Evolutionary conservation across 2,113 vertebrate genomes (phyloP).

Genomic region (Paramisgurnus dabryanus): DNA sequence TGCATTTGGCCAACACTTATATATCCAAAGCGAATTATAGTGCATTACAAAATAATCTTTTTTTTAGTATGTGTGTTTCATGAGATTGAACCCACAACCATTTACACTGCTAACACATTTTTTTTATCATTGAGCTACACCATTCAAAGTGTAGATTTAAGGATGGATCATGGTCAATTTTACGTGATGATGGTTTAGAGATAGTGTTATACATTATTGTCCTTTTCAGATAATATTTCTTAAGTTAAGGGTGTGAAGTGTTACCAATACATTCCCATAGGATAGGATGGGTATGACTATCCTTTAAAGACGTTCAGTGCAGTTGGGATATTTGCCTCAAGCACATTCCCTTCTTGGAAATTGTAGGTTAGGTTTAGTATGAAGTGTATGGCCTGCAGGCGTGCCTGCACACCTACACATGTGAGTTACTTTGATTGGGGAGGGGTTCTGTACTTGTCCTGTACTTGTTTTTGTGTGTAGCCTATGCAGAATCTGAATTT

Average conservation of each 20-base stretch:
- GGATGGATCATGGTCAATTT: too few species aligned
- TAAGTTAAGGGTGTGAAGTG: not conserved
- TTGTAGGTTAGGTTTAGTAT: not conserved
- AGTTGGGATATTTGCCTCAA: slow-evolving; percentile 6
- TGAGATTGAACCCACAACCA: too few species aligned
- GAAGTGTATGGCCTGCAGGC: not conserved
- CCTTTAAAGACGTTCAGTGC: not conserved
- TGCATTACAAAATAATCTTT: too few species aligned
- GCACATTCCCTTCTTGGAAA: slow-evolving; percentile 35
- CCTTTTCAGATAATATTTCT: too few species aligned
- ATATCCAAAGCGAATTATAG: too few species aligned
- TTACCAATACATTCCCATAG: not conserved
- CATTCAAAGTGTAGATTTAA: not conserved
- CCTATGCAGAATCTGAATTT: not conserved
- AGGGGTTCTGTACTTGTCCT: not conserved
- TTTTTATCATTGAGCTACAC: too few species aligned
- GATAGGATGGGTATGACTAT: not conserved
- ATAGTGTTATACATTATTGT: too few species aligned
- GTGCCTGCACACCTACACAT: not conserved
- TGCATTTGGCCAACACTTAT: too few species aligned
- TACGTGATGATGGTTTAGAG: too few species aligned
- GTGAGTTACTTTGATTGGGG: not conserved
- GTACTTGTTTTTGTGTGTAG: not conserved
- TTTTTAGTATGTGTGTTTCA: too few species aligned
- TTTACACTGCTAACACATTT: too few species aligned